A percentile compares a stretch with the other conserved stretches of the same genome.
These are phyloP conservation scores for Cheilosia scutellata DNA, from an alignment of 2,888 invertebrate species.

Conservation along the genomic window DNA sequence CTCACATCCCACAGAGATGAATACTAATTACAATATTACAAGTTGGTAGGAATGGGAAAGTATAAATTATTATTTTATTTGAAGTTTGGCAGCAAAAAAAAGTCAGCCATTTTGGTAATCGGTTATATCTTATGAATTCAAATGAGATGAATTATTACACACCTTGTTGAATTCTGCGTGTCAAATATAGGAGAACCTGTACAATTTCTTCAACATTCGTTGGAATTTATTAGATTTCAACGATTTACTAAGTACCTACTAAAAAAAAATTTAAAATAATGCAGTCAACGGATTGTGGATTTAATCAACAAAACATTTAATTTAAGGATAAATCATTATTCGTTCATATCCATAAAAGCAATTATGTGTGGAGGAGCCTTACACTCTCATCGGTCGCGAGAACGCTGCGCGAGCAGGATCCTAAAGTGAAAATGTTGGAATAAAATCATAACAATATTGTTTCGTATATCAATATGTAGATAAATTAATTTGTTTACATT, in stretches of 20 bases:
- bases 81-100: background rate
- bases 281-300: no score
- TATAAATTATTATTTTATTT: background rate
- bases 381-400: no score
- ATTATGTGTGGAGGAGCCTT: no score
- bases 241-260: background rate
- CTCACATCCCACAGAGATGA: constrained; percentile 35
- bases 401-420: no score
- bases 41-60: constrained; percentile 13
- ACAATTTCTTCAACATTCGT: background rate
- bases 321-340: no score
- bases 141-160: constrained; percentile 24
- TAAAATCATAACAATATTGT: no score
- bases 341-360: no score
- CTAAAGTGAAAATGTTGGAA: no score
- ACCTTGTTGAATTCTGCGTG: background rate
- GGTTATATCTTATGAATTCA: constrained; percentile 34
- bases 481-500: no score
- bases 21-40: constrained; percentile 36
- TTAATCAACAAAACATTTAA: no score
- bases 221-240: background rate
- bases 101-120: constrained; percentile 31
- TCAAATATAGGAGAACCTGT: background rate
- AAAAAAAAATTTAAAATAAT: no score
- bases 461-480: no score